phyloP scores from a whole-genome alignment of 1,140 invertebrate genomes.

The Cryptotermes secundus region DNA sequence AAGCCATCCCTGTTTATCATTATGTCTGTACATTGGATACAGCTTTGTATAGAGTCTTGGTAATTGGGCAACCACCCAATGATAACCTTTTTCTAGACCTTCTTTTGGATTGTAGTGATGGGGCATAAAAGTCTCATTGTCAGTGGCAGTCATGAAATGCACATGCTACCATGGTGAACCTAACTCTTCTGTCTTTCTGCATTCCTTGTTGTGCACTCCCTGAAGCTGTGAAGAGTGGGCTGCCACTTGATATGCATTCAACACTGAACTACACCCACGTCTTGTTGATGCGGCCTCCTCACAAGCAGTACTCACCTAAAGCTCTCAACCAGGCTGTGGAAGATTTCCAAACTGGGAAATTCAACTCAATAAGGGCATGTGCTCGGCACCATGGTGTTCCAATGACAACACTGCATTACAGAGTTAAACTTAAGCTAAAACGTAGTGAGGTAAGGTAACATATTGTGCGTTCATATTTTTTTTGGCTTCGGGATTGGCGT shows the following conservation, averaged over 20 bases:
- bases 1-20: no score
- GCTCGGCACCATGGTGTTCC: slow-evolving; percentile 39
- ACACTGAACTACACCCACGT: slow-evolving; percentile 1
- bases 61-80: no score
- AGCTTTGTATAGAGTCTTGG: no score
- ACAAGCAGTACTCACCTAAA: slow-evolving; percentile 37
- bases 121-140: not conserved
- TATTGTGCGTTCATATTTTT: not conserved
- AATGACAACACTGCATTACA: slow-evolving; percentile 40
- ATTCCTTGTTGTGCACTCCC: not conserved
- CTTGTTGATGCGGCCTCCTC: not conserved
- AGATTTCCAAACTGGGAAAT: slow-evolving; percentile 37
- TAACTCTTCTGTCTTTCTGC: slow-evolving; percentile 16
- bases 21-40: no score
- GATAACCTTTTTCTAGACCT: no score
- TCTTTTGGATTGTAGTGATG: no score
- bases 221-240: slow-evolving; percentile 9
- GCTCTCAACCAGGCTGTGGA: slow-evolving; percentile 38
- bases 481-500: not conserved
- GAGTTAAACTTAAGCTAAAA: slow-evolving; percentile 35
- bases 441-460: slow-evolving; percentile 23
- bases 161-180: not conserved
- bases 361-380: slow-evolving; percentile 39
- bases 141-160: not conserved
- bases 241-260: not conserved